Conservation (phyloP, 2,113 vertebrate genomes). For the Piprites chloris region DNA sequence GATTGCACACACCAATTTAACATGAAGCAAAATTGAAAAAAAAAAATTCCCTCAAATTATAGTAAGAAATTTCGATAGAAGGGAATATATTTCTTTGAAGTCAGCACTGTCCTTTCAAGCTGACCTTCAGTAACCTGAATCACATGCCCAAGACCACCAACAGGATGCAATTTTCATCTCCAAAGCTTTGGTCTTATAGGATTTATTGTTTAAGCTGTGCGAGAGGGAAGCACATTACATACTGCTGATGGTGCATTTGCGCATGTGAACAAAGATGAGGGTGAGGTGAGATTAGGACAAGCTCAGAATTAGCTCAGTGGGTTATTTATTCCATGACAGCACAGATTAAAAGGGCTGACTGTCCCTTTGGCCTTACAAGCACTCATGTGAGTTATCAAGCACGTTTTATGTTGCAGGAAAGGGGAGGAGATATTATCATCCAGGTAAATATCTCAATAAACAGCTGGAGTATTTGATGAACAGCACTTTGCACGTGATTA, state of each 20-base stretch:
- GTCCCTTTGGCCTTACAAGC: neutral
- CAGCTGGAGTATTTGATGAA: neutral
- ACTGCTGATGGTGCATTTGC: neutral
- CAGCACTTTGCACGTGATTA: neutral
- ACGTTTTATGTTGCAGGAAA: neutral
- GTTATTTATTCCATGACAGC: constrained; percentile 61
- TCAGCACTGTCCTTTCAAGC: neutral
- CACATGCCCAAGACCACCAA: neutral
- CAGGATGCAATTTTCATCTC: neutral
- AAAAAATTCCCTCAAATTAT: neutral
- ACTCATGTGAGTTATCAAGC: neutral
- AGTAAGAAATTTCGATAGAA: neutral
- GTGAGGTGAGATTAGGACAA: constrained; percentile 56
- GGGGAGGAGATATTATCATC: neutral
- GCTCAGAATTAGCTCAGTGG: constrained; percentile 50
- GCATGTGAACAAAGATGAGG: constrained; percentile 11
- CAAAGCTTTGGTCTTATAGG: constrained; percentile 2
- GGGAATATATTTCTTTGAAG: neutral
- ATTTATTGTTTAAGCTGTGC: constrained; percentile 27
- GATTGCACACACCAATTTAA: neutral
- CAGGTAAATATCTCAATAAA: neutral
- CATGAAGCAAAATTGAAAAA: neutral
- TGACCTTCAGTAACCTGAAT: neutral
- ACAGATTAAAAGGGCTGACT: constrained; percentile 49
- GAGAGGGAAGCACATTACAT: neutral